Percentiles rank a stretch among this genome's conserved stretches.
Evolutionary conservation across 2,113 vertebrate genomes (phyloP).

Genomic region (Salvelinus fontinalis): DNA sequence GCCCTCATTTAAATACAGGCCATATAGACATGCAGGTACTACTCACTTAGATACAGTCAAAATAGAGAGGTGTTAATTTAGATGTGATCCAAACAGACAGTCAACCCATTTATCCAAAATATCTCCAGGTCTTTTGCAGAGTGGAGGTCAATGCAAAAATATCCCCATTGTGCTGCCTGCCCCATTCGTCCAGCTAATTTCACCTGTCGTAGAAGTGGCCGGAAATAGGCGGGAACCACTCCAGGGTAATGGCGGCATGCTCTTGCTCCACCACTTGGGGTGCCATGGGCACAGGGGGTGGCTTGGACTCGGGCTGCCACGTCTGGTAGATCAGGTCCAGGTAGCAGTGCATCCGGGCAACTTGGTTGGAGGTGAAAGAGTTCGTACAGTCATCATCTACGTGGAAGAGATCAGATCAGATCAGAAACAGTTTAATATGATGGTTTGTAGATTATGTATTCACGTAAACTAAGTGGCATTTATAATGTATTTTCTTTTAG

Average conservation of each 20-base stretch:
- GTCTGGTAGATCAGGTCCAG: conserved; percentile 94
- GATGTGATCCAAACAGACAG: too few species aligned
- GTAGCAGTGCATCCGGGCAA: conserved; percentile 98
- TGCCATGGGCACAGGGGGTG: conserved; percentile 84
- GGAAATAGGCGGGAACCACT: conserved; percentile 95
- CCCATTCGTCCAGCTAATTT: conserved; percentile 64
- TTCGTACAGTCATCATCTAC: conserved; percentile 94
- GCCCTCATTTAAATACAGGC: too few species aligned
- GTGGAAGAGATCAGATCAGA: conserved; percentile 10
- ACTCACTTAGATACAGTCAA: neutral
- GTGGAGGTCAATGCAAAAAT: neutral
- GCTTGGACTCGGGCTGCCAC: conserved; percentile 88
- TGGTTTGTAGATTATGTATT: neutral
- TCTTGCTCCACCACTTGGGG: conserved; percentile 89
- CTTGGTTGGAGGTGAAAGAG: conserved; percentile 97
- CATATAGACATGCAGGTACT: neutral
- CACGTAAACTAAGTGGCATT: too few species aligned
- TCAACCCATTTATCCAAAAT: too few species aligned
- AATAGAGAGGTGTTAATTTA: too few species aligned
- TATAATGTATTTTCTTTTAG: too few species aligned
- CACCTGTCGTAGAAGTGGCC: conserved; percentile 96
- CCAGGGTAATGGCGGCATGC: conserved; percentile 79
- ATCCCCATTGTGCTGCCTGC: neutral
- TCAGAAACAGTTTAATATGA: neutral
- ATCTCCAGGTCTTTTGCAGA: neutral